phyloP scores from a whole-genome alignment of 2,888 invertebrate genomes.

The Ophion obscuratus region DNA sequence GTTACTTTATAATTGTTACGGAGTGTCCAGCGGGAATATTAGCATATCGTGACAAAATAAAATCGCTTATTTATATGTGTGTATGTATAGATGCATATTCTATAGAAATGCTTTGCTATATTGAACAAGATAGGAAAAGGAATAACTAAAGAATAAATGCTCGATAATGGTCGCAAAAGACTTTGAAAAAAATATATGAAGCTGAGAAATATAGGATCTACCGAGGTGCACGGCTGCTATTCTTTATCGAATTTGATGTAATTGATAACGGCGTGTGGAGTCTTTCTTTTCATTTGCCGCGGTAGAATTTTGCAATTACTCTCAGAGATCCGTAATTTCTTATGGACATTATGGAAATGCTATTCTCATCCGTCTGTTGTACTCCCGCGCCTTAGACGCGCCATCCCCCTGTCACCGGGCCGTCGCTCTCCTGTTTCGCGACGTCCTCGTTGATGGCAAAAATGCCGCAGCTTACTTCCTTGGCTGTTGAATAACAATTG shows the following conservation, averaged over 20 bases:
- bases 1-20: conserved; percentile 5
- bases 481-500: conserved; percentile 93
- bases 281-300: conserved; percentile 31
- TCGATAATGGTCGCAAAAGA: conserved; percentile 62
- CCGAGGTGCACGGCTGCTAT: conserved; percentile 27
- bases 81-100: not conserved
- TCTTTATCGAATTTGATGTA: conserved; percentile 26
- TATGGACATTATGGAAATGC: conserved; percentile 58
- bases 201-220: conserved; percentile 8
- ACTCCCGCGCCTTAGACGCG: not conserved
- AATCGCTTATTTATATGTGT: conserved; percentile 4
- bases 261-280: conserved; percentile 40
- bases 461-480: conserved; percentile 88
- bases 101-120: not conserved
- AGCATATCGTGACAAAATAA: conserved; percentile 19
- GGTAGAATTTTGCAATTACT: conserved; percentile 8
- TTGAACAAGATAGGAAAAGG: not conserved
- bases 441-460: not conserved
- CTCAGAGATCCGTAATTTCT: conserved; percentile 50
- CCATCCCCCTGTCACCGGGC: not conserved
- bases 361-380: conserved; percentile 23
- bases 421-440: not conserved
- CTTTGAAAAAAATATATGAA: conserved; percentile 21
- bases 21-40: conserved; percentile 16
- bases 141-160: conserved; percentile 61